A percentile compares a stretch with the other conserved stretches of the same genome.
These are phyloP conservation scores for Leiothrix lutea DNA, from an alignment of 2,113 vertebrate genomes.

Conservation along the genomic window DNA sequence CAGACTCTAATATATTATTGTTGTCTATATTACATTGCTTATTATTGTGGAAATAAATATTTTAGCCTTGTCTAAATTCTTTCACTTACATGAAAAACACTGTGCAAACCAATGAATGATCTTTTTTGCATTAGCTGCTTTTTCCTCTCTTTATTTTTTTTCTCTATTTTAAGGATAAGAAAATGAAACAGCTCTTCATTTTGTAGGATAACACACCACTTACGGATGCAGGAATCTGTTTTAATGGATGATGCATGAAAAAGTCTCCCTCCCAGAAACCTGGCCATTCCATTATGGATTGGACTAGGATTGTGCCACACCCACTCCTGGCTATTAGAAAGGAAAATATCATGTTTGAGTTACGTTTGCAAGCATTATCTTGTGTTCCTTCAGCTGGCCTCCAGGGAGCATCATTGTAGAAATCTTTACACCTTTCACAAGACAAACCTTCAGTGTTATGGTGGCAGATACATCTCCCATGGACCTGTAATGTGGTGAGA, in stretches of 20 bases:
- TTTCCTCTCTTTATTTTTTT: not conserved
- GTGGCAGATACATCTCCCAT: conserved; percentile 81
- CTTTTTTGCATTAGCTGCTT: not conserved
- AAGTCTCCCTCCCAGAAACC: not conserved
- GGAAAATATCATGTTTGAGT: not conserved
- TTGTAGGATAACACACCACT: not conserved
- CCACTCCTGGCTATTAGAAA: not conserved
- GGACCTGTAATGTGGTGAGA: conserved; percentile 69
- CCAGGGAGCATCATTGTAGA: conserved; percentile 88
- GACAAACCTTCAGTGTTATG: conserved; percentile 84
- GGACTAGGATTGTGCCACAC: not conserved
- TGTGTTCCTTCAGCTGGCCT: conserved; percentile 75
- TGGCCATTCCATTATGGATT: not conserved
- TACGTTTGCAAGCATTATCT: conserved; percentile 80
- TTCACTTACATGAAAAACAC: not conserved
- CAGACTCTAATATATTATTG: not conserved
- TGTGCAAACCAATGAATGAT: not conserved
- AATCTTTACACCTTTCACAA: conserved; percentile 85
- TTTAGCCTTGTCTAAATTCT: not conserved
- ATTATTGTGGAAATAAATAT: not conserved
- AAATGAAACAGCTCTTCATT: not conserved
- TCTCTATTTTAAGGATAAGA: not conserved
- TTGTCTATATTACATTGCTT: not conserved
- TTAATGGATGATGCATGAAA: not conserved
- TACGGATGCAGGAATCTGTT: not conserved